A percentile compares a stretch with the other conserved stretches of the same genome.
Evolutionary conservation across 1,140 invertebrate genomes (phyloP).

Genomic region (Hycleus cichorii): DNA sequence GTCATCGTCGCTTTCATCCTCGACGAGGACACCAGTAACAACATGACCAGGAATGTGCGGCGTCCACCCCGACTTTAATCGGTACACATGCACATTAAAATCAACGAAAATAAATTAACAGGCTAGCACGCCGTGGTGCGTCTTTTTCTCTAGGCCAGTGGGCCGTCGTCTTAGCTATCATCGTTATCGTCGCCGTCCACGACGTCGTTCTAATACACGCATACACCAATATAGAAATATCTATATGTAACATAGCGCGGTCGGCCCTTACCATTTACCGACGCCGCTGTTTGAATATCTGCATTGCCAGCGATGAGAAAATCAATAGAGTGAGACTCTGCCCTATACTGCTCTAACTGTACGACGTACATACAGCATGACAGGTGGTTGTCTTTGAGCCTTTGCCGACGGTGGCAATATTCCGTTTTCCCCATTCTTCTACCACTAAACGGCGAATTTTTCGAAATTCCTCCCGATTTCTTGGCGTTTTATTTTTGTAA

Average conservation of each 20-base stretch:
- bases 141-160: background rate
- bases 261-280: background rate
- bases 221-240: too few relatives aligned
- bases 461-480: too few relatives aligned
- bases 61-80: too few relatives aligned
- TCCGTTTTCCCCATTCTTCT: too few relatives aligned
- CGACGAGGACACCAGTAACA: too few relatives aligned
- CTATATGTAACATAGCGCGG: background rate
- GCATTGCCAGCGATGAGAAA: conserved; percentile 39
- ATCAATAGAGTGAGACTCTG: conserved; percentile 40
- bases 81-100: too few relatives aligned
- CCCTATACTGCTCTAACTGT: conserved; percentile 19
- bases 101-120: too few relatives aligned
- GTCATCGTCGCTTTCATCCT: too few relatives aligned
- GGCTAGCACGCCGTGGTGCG: background rate
- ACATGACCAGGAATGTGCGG: too few relatives aligned
- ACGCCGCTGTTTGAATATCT: conserved; percentile 35
- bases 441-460: too few relatives aligned
- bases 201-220: too few relatives aligned
- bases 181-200: background rate
- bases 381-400: conserved; percentile 36
- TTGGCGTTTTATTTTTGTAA: too few relatives aligned
- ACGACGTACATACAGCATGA: conserved; percentile 20
- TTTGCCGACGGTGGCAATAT: background rate
- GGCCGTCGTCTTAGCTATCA: background rate